Base-by-base conservation (phyloP, 2,888 invertebrate species). In the Cosmorhoe ocellata region DNA sequence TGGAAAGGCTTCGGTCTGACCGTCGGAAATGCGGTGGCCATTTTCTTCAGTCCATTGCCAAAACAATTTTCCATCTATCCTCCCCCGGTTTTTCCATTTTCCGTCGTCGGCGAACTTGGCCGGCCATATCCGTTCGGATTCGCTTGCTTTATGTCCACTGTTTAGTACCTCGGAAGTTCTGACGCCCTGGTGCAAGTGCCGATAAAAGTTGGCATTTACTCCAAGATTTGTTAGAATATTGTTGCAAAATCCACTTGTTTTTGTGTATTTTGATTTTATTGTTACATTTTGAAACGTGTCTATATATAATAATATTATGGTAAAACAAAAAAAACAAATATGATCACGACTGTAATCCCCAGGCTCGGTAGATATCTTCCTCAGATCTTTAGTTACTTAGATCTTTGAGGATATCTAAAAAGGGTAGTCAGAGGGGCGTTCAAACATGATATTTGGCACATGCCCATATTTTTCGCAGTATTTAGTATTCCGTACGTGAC, bases 1-100 rank as follows among this genome's bases (percentile, higher is more conserved):
- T 76, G 82, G 84, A 79, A 82, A 76, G 51, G 45, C 72, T 66
- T 67, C 71, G 73, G 71, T 73, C 65, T 73, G 72, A 74, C 74
- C 74, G 63, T 73, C 72, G 74, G 74, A 74, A 74, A 72, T 72
- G 70, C 69, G 71, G 71, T 67, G 63, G 73, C 74, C 87, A 89
- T 88, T 89, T 90, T 87, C 89, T 84, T 86, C 77, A 89, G 87
- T 84, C 85, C 84, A 81, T 72, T 74, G 84, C 84, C 84, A 85
- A 84, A 82, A 85, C 81, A 81, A 84, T 83, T 86, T 84, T 82
- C 80, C 79, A 79, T 81, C 80, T 81, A 79, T 80, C 78, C 69
- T 69, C 69, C 66, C 74, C 74, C 73, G 78, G 76, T 78, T 81
- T 81, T 81, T 76, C 83, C 76, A 79, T 82, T 85, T 81, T 81